Conservation (phyloP, 2,888 invertebrate genomes). For the Cacoxenus indagator region DNA sequence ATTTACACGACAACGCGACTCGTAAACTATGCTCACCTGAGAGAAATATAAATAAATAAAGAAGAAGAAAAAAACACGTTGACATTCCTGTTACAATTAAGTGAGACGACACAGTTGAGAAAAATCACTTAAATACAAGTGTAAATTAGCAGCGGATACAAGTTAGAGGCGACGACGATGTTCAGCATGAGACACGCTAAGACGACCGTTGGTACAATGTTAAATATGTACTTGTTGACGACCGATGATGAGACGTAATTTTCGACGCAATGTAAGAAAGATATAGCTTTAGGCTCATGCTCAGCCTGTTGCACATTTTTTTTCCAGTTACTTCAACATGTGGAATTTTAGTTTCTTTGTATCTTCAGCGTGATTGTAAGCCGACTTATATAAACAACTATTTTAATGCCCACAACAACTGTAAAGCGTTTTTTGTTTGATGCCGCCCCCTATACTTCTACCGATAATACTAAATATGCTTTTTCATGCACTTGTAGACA, state of each 20-base stretch:
- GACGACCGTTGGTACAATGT: constrained; percentile 1
- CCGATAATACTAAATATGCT: constrained; percentile 25
- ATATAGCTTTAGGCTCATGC: not conserved
- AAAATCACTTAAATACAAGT: constrained; percentile 40
- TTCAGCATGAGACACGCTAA: constrained; percentile 8
- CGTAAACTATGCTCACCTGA: constrained; percentile 42
- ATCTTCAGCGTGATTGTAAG: constrained; percentile 5
- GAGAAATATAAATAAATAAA: constrained; percentile 29
- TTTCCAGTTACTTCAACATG: constrained; percentile 1
- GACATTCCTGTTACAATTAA: constrained; percentile 22
- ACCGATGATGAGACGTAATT: constrained; percentile 42
- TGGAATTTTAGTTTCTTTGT: not conserved
- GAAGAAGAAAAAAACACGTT: not conserved
- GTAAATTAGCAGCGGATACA: constrained; percentile 46
- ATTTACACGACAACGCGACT: constrained; percentile 44
- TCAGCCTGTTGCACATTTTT: not conserved
- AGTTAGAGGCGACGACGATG: not conserved
- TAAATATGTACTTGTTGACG: too few species aligned
- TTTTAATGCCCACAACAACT: not conserved
- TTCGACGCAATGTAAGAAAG: constrained; percentile 25
- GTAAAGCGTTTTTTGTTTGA: not conserved
- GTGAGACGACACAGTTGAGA: constrained; percentile 31
- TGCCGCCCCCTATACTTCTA: not conserved
- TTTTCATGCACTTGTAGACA: constrained; percentile 53
- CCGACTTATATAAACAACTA: not conserved